Evolutionary conservation across 2,113 vertebrate genomes (phyloP).

Genomic region (Salvelinus alpinus): DNA sequence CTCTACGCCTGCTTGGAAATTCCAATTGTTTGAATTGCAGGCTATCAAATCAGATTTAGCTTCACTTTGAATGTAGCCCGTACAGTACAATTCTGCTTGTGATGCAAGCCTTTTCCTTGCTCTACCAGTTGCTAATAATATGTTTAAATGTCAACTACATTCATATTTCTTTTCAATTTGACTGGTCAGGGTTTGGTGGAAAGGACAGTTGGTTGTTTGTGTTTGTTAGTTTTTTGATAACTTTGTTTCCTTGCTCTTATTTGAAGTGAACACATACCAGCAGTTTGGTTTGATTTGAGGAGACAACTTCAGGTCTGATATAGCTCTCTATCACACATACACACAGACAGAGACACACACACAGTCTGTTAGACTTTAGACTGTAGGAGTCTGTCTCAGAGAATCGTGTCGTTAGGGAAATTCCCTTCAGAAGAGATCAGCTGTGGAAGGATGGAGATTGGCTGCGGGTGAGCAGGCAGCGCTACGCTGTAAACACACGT

Average conservation of each 20-base stretch:
- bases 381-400: slow-evolving; percentile 35
- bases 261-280: slow-evolving; percentile 49
- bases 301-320: slow-evolving; percentile 66
- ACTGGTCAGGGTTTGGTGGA: slow-evolving; percentile 65
- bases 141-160: slow-evolving; percentile 31
- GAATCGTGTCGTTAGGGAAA: slow-evolving; percentile 26
- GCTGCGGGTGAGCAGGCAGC: slow-evolving; percentile 23
- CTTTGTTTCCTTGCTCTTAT: slow-evolving; percentile 38
- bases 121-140: slow-evolving; percentile 23
- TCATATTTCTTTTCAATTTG: slow-evolving; percentile 33
- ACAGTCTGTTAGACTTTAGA: slow-evolving; percentile 25
- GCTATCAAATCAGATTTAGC: slow-evolving; percentile 33
- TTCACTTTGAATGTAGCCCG: not conserved
- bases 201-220: slow-evolving; percentile 56
- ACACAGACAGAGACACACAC: slow-evolving; percentile 1
- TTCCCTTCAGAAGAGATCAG: slow-evolving; percentile 49
- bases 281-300: slow-evolving; percentile 48
- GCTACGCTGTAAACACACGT: not conserved
- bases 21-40: slow-evolving; percentile 20
- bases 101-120: not conserved
- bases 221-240: slow-evolving; percentile 49
- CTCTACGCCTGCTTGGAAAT: not conserved
- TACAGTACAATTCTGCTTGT: slow-evolving; percentile 15
- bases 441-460: slow-evolving; percentile 23
- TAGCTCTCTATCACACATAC: slow-evolving; percentile 30